Conservation (phyloP, 2,797 vertebrate genomes). For the Enteromius thamalakanensis region DNA sequence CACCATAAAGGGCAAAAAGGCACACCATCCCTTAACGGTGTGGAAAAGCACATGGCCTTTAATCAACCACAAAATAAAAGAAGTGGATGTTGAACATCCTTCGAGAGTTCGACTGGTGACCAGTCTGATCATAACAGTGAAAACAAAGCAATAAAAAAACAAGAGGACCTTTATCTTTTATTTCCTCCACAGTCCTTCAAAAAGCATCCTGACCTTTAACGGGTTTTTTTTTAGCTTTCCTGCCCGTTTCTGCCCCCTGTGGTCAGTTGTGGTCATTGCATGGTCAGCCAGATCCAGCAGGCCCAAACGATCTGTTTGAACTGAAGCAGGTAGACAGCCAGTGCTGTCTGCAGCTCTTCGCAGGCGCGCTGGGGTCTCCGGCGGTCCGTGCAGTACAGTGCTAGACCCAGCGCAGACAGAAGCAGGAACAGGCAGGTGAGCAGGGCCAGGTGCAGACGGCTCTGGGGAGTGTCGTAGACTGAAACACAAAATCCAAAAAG, state of each 20-base stretch:
- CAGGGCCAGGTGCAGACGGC: constrained; percentile 79
- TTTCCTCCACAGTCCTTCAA: not conserved
- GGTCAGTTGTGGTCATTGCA: constrained; percentile 76
- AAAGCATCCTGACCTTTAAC: constrained; percentile 4
- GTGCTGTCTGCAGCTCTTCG: constrained; percentile 83
- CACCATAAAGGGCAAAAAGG: constrained; percentile 52
- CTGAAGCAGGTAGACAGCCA: constrained; percentile 82
- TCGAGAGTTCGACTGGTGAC: not conserved
- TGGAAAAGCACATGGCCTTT: constrained; percentile 32
- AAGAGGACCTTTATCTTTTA: not conserved
- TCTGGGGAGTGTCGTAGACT: constrained; percentile 80
- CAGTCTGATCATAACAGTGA: constrained; percentile 29
- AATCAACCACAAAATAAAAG: constrained; percentile 13
- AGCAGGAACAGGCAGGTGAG: constrained; percentile 83
- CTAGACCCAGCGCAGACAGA: constrained; percentile 81
- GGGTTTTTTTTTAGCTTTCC: not conserved
- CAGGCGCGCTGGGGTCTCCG: constrained; percentile 76
- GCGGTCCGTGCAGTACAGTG: constrained; percentile 82
- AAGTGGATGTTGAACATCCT: constrained; percentile 28
- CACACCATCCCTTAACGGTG: constrained; percentile 35
- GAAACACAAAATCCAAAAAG: not conserved
- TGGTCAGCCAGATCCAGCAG: constrained; percentile 87
- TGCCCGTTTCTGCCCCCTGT: constrained; percentile 53
- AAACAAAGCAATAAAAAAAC: constrained; percentile 18
- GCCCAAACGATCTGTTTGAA: constrained; percentile 82